Conservation (phyloP, 2,797 vertebrate species). For the Pagetopsis macropterus region DNA sequence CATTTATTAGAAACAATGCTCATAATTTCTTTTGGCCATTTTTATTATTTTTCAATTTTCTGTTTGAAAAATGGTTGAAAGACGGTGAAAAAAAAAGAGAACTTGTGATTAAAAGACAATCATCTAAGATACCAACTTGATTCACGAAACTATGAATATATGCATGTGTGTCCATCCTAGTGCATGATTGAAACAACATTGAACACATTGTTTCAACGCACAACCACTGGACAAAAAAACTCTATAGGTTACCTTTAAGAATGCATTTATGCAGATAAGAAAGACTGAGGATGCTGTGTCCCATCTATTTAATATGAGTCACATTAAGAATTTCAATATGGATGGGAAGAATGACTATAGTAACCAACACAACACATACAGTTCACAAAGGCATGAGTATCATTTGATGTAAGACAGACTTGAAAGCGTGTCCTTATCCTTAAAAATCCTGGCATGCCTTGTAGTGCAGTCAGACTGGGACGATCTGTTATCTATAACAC, state of each 20-base stretch:
- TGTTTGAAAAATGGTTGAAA: not conserved
- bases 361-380: not conserved
- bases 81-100: not conserved
- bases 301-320: not conserved
- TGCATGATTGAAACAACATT: not conserved
- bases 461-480: not conserved
- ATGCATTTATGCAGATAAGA: not conserved
- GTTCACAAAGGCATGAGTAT: not conserved
- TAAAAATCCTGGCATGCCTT: conserved; percentile 3
- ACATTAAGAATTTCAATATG: not conserved
- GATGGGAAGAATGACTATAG: not conserved
- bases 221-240: conserved; percentile 7
- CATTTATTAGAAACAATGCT: not conserved
- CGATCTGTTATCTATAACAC: conserved; percentile 39
- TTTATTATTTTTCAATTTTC: too few species aligned
- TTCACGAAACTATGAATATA: not conserved
- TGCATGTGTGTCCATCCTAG: not conserved
- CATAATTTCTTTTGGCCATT: not conserved
- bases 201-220: not conserved
- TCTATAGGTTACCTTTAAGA: not conserved
- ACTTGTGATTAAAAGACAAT: not conserved
- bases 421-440: conserved; percentile 1
- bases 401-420: not conserved
- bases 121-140: not conserved
- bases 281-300: not conserved